Evolutionary conservation across 2,113 vertebrate genomes (phyloP), one percentile per base, ranked within the genome.

Genomic region (Pituophis catenifer): DNA sequence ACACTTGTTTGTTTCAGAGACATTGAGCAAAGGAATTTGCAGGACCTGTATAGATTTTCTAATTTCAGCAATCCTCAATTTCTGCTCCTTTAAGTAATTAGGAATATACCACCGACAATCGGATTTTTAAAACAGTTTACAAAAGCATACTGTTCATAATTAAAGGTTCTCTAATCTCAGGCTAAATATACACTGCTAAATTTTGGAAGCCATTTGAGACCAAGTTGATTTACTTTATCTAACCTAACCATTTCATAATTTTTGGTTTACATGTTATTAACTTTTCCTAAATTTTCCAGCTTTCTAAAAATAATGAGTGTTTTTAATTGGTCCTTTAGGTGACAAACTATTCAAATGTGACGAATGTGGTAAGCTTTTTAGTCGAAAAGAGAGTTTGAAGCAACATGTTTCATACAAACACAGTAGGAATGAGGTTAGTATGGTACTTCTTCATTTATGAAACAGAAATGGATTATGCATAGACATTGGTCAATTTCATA

Each of bases 321-420:
- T 93, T 2, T 85, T 13, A 58, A 88, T 93, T 95, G 48, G 94
- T 75, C 88, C 94, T 59, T 53, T 93, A 99, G 99, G 99, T 50
- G 99, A 99, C 96, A 99, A 99, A 96, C 98, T 99, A 24, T 99
- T 99, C 95, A 99, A 99, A 92, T 99, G 99, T 93, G 99, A 99
- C 54, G 99, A 99, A 89, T 99, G 99, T 86, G 98, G 99, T n/a
- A 99, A 99, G 96, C 96, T 99, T 95, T 99, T 99, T 97, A 99
- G 99, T 97, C 98, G 99, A 75, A 99, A 99, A 95, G 99, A 99
- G 96, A 99, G 99, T 92, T 97, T 99, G 91, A 99, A 99, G 98
- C 99, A 99, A 96, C 99, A 99, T 26, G 99, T 99, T 86, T 99
- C 99, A 0, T 99, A 99, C 97, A 99, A 99, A 97, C 99, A 99